Percentiles rank a stretch among this genome's conserved stretches.
phyloP scores from a whole-genome alignment of 2,797 vertebrate genomes.

The Champsocephalus gunnari region DNA sequence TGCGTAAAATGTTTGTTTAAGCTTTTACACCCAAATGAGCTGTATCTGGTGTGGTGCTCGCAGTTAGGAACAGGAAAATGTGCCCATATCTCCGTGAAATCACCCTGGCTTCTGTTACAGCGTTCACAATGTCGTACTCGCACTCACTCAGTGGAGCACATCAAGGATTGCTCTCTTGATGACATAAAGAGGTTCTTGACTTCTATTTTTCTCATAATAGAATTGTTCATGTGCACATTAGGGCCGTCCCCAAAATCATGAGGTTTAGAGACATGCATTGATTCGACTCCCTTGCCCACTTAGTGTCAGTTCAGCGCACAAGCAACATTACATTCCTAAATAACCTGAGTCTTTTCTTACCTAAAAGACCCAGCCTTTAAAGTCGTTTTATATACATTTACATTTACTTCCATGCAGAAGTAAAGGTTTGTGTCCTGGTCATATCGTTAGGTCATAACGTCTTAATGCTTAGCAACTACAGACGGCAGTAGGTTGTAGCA shows the following conservation, averaged over 20 bases:
- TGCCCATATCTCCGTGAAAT: constrained; percentile 71
- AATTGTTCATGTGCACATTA: constrained; percentile 32
- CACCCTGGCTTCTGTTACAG: constrained; percentile 56
- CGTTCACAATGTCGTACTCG: constrained; percentile 42
- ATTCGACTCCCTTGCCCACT: not conserved
- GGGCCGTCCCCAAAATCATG: not conserved
- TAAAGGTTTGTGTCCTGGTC: not conserved
- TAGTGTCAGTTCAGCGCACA: not conserved
- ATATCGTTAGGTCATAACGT: not conserved
- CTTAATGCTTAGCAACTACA: not conserved
- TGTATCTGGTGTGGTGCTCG: constrained; percentile 59
- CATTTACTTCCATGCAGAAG: not conserved
- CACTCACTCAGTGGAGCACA: constrained; percentile 50
- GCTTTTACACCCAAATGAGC: constrained; percentile 53
- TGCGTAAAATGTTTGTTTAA: constrained; percentile 63
- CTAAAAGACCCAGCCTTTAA: not conserved
- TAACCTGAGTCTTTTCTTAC: not conserved
- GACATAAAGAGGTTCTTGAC: constrained; percentile 38
- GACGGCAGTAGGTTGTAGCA: not conserved
- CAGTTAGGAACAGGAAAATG: constrained; percentile 68
- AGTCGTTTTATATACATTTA: not conserved
- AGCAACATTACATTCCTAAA: not conserved
- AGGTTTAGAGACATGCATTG: not conserved
- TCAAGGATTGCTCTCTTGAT: constrained; percentile 49
- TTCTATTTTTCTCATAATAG: constrained; percentile 29